Conservation (phyloP, 2,113 vertebrate genomes). For the Indicator maculatus region DNA sequence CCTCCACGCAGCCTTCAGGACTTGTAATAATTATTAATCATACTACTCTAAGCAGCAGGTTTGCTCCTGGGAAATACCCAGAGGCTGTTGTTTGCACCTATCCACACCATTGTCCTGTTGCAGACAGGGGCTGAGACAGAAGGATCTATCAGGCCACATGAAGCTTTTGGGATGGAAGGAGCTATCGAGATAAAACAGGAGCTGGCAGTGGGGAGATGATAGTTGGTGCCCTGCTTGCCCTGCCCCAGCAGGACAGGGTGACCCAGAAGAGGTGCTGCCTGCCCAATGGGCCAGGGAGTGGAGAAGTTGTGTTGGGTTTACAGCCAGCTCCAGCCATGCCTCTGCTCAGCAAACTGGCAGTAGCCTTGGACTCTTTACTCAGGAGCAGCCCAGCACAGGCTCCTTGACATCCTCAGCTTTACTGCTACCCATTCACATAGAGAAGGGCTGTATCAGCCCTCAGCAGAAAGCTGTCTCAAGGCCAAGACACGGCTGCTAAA, state of each 20-base stretch:
- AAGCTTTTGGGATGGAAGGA: background rate
- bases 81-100: background rate
- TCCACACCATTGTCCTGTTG: fast-evolving
- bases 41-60: background rate
- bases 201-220: background rate
- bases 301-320: background rate
- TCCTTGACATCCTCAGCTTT: background rate
- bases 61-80: background rate
- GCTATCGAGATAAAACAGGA: background rate
- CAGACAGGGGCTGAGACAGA: background rate
- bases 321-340: fast-evolving
- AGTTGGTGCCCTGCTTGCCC: fast-evolving
- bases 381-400: background rate
- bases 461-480: background rate
- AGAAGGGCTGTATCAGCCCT: background rate
- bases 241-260: background rate
- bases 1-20: background rate
- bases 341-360: background rate
- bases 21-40: background rate
- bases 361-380: fast-evolving
- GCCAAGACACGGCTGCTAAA: background rate
- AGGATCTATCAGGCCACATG: fast-evolving
- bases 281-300: fast-evolving
- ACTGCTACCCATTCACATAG: fast-evolving
- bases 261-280: background rate